Conservation (phyloP, 2,888 invertebrate species). For the Dynastes maya region DNA sequence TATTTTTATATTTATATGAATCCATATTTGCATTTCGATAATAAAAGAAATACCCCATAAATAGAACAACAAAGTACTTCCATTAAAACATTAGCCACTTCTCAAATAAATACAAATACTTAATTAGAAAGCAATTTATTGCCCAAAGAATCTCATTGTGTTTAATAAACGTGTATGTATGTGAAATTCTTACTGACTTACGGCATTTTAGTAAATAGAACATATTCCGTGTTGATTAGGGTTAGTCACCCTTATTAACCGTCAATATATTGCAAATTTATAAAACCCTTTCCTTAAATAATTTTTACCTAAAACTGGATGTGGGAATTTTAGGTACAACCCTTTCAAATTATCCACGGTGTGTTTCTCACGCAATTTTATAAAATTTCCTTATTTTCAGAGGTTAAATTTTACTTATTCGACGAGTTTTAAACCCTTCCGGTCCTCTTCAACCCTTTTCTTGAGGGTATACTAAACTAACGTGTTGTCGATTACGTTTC, state of each 20-base stretch:
- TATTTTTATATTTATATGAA: background rate
- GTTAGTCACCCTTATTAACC: background rate
- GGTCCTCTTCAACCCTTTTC: background rate
- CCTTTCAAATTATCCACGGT: constrained; percentile 7
- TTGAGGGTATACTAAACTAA: no score
- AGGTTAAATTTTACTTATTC: constrained; percentile 15
- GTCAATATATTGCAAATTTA: constrained; percentile 17
- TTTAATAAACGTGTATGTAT: no score
- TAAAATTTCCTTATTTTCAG: constrained; percentile 1
- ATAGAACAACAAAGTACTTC: no score
- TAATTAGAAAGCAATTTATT: no score
- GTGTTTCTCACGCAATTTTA: constrained; percentile 34
- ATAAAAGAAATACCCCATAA: no score
- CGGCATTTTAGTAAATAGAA: no score
- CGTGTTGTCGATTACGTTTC: no score
- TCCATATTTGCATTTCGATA: background rate
- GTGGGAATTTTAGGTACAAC: constrained; percentile 29
- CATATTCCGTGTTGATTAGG: background rate
- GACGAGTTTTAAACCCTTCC: background rate
- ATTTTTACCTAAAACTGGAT: constrained; percentile 23
- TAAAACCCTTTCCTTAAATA: constrained; percentile 26
- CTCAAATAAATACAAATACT: no score
- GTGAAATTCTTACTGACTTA: no score
- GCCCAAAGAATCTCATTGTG: no score
- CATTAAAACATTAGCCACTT: no score